Conservation (phyloP, 64 coral and sea anemone genomes). For the Montipora efflorescens region DNA sequence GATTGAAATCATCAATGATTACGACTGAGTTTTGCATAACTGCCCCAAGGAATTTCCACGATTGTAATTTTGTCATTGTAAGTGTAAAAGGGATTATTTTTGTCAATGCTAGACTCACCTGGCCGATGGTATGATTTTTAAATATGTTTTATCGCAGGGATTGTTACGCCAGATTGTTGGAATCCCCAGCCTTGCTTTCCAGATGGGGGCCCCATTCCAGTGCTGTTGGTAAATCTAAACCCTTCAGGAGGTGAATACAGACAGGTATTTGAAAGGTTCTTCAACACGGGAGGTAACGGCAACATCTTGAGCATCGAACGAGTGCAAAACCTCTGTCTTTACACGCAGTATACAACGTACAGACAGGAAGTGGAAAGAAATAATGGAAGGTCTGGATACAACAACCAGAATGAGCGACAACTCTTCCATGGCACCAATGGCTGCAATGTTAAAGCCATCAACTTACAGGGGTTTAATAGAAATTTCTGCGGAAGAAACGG, state of each 20-base stretch:
- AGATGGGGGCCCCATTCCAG: neutral
- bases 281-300: neutral
- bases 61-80: no score
- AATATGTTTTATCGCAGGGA: neutral
- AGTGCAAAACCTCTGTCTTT: constrained; percentile 20
- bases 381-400: neutral
- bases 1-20: no score
- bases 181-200: neutral
- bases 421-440: constrained; percentile 28
- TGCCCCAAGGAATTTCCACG: no score
- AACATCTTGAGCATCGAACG: constrained; percentile 2
- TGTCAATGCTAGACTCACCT: neutral
- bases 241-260: neutral
- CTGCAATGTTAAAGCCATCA: constrained; percentile 12
- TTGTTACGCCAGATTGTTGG: neutral
- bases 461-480: constrained; percentile 32
- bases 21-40: no score
- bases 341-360: neutral
- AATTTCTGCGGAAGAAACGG: constrained; percentile 21
- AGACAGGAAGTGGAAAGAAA: constrained; percentile 13
- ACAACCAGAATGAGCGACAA: constrained; percentile 1
- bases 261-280: neutral
- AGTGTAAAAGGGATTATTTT: no score
- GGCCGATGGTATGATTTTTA: neutral
- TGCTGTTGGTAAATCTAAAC: neutral